Evolutionary conservation across 2,888 invertebrate species (phyloP).

Genomic region (Arenicola marina): DNA sequence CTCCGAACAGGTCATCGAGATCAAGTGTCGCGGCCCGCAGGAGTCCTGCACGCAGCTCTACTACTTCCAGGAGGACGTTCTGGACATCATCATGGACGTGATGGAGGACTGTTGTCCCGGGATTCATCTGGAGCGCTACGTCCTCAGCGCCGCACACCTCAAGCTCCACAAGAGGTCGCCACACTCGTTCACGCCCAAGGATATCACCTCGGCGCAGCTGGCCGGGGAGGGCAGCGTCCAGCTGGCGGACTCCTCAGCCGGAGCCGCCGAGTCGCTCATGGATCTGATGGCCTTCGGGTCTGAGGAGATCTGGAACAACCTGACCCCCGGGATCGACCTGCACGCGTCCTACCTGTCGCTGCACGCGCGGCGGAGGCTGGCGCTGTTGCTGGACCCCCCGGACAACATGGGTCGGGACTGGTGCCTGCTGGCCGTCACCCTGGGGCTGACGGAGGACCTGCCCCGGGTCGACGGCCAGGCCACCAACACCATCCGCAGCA

Average conservation of each 20-base stretch:
- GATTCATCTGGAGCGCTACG: slow-evolving; percentile 70
- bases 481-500: slow-evolving; percentile 49
- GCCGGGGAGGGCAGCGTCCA: slow-evolving; percentile 50
- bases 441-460: slow-evolving; percentile 66
- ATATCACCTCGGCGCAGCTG: slow-evolving; percentile 62
- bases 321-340: slow-evolving; percentile 67
- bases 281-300: slow-evolving; percentile 65
- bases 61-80: slow-evolving; percentile 73
- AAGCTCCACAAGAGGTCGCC: slow-evolving; percentile 31
- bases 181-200: slow-evolving; percentile 50
- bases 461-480: slow-evolving; percentile 63
- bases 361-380: slow-evolving; percentile 65
- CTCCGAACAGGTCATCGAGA: slow-evolving; percentile 65
- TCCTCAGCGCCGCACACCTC: slow-evolving; percentile 64
- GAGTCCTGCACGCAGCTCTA: slow-evolving; percentile 63
- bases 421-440: slow-evolving; percentile 65
- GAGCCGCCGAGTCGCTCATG: slow-evolving; percentile 65
- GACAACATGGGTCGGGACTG: slow-evolving; percentile 67
- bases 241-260: slow-evolving; percentile 56
- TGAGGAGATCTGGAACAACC: slow-evolving; percentile 61
- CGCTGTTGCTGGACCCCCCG: slow-evolving; percentile 63
- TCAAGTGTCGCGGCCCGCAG: slow-evolving; percentile 71
- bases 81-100: slow-evolving; percentile 70
- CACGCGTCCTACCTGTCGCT: slow-evolving; percentile 69
- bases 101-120: slow-evolving; percentile 72